These are phyloP conservation scores for Cynopterus sphinx DNA, from an alignment of 2,797 vertebrate species.

Conservation along the genomic window DNA sequence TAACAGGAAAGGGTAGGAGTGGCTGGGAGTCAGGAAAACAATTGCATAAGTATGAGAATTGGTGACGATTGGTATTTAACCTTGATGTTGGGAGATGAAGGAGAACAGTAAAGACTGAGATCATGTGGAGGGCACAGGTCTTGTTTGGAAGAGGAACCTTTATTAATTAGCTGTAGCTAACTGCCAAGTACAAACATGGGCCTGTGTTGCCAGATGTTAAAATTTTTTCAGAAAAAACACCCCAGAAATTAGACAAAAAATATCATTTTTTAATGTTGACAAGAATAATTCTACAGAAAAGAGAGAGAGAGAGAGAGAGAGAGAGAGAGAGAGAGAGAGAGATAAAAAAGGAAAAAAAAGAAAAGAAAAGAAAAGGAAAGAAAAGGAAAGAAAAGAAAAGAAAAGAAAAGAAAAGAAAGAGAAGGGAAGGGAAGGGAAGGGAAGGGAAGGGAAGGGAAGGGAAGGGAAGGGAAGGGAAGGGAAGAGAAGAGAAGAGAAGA, in stretches of 20 bases:
- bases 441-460: too few relatives aligned
- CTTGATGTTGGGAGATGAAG: not conserved
- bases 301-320: accelerated
- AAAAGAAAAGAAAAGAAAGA: too few relatives aligned
- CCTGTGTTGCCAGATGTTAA: not conserved
- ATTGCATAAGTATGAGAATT: accelerated
- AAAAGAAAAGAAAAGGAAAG: accelerated
- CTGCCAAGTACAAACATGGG: not conserved
- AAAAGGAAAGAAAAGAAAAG: accelerated
- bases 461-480: too few relatives aligned
- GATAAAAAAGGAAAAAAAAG: too few relatives aligned
- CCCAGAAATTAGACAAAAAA: not conserved
- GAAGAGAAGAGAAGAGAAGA: too few relatives aligned
- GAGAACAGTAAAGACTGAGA: not conserved
- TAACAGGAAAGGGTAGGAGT: not conserved
- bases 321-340: too few relatives aligned
- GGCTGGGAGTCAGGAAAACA: not conserved
- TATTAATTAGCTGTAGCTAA: not conserved
- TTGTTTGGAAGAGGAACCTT: not conserved
- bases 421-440: accelerated
- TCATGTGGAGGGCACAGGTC: accelerated
- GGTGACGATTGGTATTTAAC: not conserved
- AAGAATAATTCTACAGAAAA: not conserved
- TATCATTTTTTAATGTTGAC: not conserved
- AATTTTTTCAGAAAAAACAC: not conserved